Base-by-base conservation (phyloP, 2,797 vertebrate species). In the Cottoperca gobio region DNA sequence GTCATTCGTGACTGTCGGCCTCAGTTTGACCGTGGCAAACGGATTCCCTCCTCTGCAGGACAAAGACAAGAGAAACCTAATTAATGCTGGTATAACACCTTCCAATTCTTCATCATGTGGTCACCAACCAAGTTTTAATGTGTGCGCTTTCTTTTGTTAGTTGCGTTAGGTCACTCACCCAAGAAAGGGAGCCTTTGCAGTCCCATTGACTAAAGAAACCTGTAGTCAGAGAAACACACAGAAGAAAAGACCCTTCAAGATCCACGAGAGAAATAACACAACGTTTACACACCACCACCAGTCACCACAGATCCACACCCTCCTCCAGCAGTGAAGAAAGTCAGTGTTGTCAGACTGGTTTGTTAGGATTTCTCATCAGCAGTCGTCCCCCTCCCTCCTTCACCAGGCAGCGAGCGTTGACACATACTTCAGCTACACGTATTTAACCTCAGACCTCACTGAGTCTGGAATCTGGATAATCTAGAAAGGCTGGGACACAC, bases 1-100 rank as follows among this genome's bases (percentile, higher is more conserved):
- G 86, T 99, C 98, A 33, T 99, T 98, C 2, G 98, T 99, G 60
- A 99, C 93, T 0, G 97, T 99, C 0, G 97, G 97, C 64, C 96
- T 96, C 81, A 99, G 96, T 73, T 96, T 97, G 79, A 99, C 95
- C 0, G 96, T 97, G 14, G 96, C 95, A 66, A 99, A 99, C 6
- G 98, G 97, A 84, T 99, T 99, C 86, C 96, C 97, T 83, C 96
- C 97, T 48, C 98, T 99, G 93, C 1, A 83, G 52, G 81, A 9
- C 6, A 80, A 24, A 77, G 72, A 71, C 79, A 0, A 23, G n/a
- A 50, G 19, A 49, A 45, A 65, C 70, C 5, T 14, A 37, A 45
- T 1, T 17, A 37, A 45, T 0, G 35, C 6, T 24, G 43, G 2
- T n/a, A 5, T 13, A 28, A 55, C 3, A 1, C 12, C 40, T 43